Base-by-base conservation (phyloP, 64 coral and sea anemone genomes). In the Montipora capricornis region DNA sequence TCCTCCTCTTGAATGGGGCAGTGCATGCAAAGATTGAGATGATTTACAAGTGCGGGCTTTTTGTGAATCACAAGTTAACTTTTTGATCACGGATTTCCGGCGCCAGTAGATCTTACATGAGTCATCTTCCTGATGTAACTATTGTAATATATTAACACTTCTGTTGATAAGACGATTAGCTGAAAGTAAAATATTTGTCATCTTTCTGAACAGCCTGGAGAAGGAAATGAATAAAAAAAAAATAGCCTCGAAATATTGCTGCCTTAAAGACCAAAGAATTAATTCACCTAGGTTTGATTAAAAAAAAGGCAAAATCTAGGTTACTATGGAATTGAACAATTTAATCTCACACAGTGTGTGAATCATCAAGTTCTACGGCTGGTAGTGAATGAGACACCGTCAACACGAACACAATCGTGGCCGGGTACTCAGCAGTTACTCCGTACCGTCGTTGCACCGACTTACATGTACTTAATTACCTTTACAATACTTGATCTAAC, bases 71-170 rank as follows among this genome's bases (percentile, higher is more conserved):
- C 26, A 50, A 71, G 66, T 66, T 84, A 37, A 29, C 81, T 47
- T 70, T 50, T 20, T 49, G 82, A 70, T 86, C 45, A 67, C 13
- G 71, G 82, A 86, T 71, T 64, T 6, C 46, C 47, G 82, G 46
- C 82, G 82, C 82, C 82, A 71, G 82, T 24, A 50, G 46, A 9
- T 86, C 20, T 6, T 20, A 20, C 19, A 71, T 71, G 19, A 71
- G 68, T 71, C 68, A 20, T 24, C 20, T 61, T 68, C 55, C 16
- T 19, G 6, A 2, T 26, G 2, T 44, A 3, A 71, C 47, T 64
- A 86, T 37, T 37, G 37, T 37, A 37, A 37, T 37, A 37, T 37
- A 37, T 71, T 48, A 78, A 24, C 44, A 22, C 8, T 20, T 11
- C 17, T 83, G 60, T 69, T 67, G 62, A 86, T 86, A 47, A 50